These are phyloP conservation scores for Eurytoma adleriae DNA, from an alignment of 2,888 invertebrate genomes.

Conservation along the genomic window DNA sequence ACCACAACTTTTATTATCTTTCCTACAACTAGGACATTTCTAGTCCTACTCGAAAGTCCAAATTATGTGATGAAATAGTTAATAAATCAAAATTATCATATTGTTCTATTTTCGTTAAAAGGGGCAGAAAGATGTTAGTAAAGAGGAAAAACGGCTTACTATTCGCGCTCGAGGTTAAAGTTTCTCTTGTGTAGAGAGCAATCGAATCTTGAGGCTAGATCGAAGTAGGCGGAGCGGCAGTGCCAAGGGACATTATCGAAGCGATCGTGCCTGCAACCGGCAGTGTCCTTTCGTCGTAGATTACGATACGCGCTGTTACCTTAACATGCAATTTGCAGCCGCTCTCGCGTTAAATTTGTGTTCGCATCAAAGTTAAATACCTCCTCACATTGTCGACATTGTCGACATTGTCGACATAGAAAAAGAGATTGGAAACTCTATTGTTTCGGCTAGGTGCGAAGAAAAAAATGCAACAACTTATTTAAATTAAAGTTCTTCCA, in stretches of 20 bases:
- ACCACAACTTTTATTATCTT: too few relatives aligned
- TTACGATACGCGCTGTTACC: constrained; percentile 55
- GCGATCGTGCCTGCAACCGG: constrained; percentile 33
- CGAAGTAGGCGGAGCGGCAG: not conserved
- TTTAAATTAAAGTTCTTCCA: not conserved
- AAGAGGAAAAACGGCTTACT: too few relatives aligned
- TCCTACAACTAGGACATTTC: too few relatives aligned
- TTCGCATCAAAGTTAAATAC: constrained; percentile 54
- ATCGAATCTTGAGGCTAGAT: constrained; percentile 32
- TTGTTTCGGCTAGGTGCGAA: not conserved
- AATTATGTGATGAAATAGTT: too few relatives aligned
- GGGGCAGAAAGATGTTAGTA: too few relatives aligned
- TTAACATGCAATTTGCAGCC: constrained; percentile 54
- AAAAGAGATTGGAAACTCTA: not conserved
- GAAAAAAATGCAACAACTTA: not conserved
- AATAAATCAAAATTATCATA: too few relatives aligned
- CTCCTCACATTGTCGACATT: constrained; percentile 38
- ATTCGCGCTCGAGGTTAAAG: not conserved
- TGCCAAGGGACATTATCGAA: constrained; percentile 51
- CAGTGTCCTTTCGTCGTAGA: constrained; percentile 51
- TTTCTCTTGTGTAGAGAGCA: constrained; percentile 13
- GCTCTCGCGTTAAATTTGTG: constrained; percentile 55
- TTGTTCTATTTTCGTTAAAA: too few relatives aligned
- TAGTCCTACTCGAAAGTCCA: too few relatives aligned
- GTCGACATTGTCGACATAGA: too few relatives aligned